Percentiles rank a stretch among this genome's conserved stretches.
Evolutionary conservation across 30 jellyfish, hydroid and myxozoan species (phyloP).

Genomic region (Morbakka virulenta): DNA sequence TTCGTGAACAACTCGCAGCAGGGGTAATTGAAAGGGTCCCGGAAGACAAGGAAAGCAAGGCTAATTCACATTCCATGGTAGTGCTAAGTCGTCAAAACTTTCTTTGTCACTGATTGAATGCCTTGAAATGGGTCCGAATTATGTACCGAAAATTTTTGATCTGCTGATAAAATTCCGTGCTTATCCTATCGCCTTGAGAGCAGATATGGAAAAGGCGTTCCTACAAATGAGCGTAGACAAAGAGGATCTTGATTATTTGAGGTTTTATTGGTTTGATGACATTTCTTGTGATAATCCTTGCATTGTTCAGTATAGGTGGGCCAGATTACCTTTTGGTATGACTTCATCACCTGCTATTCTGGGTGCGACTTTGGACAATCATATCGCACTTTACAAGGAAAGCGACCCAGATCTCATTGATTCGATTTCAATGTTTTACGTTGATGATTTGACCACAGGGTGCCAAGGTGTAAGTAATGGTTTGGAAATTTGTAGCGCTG

Average conservation of each 20-base stretch:
- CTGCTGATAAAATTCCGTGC: constrained; percentile 10
- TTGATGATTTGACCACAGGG: not conserved
- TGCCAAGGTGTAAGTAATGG: not conserved
- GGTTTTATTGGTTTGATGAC: constrained; percentile 30
- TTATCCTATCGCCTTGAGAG: not conserved
- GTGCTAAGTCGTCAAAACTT: not conserved
- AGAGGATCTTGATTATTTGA: too few relatives aligned
- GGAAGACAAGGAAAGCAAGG: too few relatives aligned
- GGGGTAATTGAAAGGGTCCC: too few relatives aligned
- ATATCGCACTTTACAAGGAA: not conserved
- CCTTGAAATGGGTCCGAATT: constrained; percentile 1
- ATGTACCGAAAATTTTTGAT: constrained; percentile 1
- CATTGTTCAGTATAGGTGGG: constrained; percentile 21
- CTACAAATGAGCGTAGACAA: too few relatives aligned
- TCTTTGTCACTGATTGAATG: constrained; percentile 6
- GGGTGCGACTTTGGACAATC: constrained; percentile 19
- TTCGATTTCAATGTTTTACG: not conserved
- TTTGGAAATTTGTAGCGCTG: constrained; percentile 2
- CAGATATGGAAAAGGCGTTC: constrained; percentile 40
- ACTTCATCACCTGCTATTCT: constrained; percentile 25
- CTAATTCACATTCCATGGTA: constrained; percentile 12
- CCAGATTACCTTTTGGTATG: constrained; percentile 13
- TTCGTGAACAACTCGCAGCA: too few relatives aligned
- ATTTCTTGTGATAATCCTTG: constrained; percentile 1
- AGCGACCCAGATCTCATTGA: not conserved